These are phyloP conservation scores for Huso huso DNA, from an alignment of 2,797 vertebrate species.

Conservation along the genomic window DNA sequence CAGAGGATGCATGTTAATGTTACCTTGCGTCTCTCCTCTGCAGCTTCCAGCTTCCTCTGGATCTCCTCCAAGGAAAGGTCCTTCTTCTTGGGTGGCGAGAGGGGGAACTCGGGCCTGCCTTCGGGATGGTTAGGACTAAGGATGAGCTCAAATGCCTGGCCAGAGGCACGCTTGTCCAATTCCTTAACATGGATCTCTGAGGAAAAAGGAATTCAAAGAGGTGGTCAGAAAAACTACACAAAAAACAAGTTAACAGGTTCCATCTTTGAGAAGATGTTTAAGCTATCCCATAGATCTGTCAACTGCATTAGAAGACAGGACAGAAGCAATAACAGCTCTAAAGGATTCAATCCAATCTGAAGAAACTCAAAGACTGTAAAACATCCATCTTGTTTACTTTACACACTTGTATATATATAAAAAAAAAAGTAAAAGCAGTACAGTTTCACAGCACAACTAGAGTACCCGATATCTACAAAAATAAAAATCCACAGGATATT, in stretches of 20 bases:
- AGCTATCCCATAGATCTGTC: background rate
- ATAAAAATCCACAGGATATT: too few species aligned
- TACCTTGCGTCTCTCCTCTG: conserved; percentile 92
- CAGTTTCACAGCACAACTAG: too few species aligned
- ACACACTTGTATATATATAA: too few species aligned
- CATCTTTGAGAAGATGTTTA: background rate
- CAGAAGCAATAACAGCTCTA: background rate
- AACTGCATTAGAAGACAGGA: background rate
- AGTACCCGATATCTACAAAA: too few species aligned
- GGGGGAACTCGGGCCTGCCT: conserved; percentile 69
- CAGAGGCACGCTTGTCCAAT: conserved; percentile 84
- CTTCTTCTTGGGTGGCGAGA: conserved; percentile 83
- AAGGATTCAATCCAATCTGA: background rate
- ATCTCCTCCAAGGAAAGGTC: conserved; percentile 88
- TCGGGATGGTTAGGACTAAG: conserved; percentile 77
- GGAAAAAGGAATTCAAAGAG: background rate
- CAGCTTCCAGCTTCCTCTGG: conserved; percentile 85
- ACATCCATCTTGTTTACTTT: too few species aligned
- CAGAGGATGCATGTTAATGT: background rate
- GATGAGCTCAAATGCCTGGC: conserved; percentile 92
- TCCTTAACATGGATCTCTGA: conserved; percentile 89
- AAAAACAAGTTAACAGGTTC: background rate
- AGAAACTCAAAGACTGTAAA: too few species aligned
- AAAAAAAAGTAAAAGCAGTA: too few species aligned
- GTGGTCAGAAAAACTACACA: background rate